phyloP scores from a whole-genome alignment of 2,113 vertebrate genomes.

The Ahaetulla prasina region DNA sequence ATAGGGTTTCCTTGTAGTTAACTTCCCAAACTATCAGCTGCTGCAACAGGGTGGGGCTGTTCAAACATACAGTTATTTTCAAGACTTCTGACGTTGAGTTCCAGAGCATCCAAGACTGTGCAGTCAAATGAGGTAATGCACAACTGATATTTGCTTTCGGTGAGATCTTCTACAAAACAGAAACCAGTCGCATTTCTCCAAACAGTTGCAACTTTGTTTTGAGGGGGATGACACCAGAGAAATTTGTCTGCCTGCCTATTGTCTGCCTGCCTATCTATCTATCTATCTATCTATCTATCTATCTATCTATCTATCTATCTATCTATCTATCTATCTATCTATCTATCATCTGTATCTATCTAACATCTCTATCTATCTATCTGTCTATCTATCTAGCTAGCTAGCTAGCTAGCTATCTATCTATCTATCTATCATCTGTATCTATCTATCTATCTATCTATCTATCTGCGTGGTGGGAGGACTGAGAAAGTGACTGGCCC shows the following conservation, averaged over 20 bases:
- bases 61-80: conserved; percentile 7
- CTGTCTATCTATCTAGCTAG: too few species aligned
- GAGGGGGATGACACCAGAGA: neutral
- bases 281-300: accelerated
- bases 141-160: neutral
- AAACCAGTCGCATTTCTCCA: neutral
- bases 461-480: too few species aligned
- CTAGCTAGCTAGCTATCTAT: too few species aligned
- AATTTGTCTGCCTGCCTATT: neutral
- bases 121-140: conserved; percentile 5
- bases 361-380: too few species aligned
- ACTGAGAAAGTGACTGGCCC: too few species aligned
- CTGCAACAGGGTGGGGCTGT: conserved; percentile 5
- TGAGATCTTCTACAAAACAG: neutral
- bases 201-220: neutral
- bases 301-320: too few species aligned
- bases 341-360: too few species aligned
- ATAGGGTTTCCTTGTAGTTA: neutral
- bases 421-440: too few species aligned
- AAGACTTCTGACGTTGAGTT: neutral
- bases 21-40: neutral
- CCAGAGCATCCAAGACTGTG: neutral
- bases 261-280: too few species aligned
- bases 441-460: too few species aligned
- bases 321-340: too few species aligned